Evolutionary conservation across 2,113 vertebrate species (phyloP), one percentile per base, ranked within the genome.

Genomic region (Ondatra zibethicus): DNA sequence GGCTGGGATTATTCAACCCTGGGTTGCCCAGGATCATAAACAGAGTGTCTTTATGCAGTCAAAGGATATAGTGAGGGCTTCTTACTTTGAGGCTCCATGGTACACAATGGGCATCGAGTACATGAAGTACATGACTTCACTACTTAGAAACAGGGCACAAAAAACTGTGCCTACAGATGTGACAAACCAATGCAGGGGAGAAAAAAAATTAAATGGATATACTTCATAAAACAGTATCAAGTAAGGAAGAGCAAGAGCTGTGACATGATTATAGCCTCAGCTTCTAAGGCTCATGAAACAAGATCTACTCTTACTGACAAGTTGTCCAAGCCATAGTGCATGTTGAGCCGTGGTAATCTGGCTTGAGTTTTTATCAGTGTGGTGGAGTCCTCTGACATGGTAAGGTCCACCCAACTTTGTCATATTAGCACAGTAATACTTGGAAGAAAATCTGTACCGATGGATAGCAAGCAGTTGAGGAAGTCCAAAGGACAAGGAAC

Each of bases 161-260:
- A 92, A 27, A 92, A 25, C 27, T 65, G 14, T 47, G 8, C 52
- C 42, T 33, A 70, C 25, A 21, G 10, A 33, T 61, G 13, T 61
- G 50, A 96, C 36, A 95, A 66, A 29, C 7, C 84, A 19, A 58
- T 66, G 7, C 14, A 42, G 19, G 73, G 16, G 25, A 84, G 33
- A 90, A 92, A 94, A 93, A 85, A 47, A 82, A n/a, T 70, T 42
- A 76, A 89, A 77, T 50, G 31, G 23, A 89, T 63, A 77, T 17
- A 36, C 31, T 80, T 4, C 17, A 75, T 72, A 36, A 92, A 88
- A 7, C 61, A 81, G 33, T 77, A 65, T 23, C 1, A 16, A 73
- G 12, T 1, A 19, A 63, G 80, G 70, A 93, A 93, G 47, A 86
- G 36, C 80, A 96, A 66, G 29, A 3, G 23, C 50, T 70, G 39